phyloP scores from a whole-genome alignment of 2,888 invertebrate species.

The Tineola bisselliella region DNA sequence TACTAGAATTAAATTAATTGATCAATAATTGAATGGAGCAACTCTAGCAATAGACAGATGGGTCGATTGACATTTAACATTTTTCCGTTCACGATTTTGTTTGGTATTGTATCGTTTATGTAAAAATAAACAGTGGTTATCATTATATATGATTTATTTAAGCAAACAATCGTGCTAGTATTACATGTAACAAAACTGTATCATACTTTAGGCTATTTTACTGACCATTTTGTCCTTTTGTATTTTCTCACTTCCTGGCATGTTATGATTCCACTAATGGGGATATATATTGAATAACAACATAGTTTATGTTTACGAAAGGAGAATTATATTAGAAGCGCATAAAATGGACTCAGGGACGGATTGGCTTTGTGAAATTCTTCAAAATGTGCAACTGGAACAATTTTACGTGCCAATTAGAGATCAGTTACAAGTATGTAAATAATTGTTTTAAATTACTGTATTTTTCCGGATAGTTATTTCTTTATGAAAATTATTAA shows the following conservation, averaged over 20 bases:
- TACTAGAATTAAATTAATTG: not conserved
- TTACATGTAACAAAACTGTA: not conserved
- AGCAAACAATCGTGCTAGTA: not conserved
- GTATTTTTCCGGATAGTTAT: not conserved
- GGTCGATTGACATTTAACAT: not conserved
- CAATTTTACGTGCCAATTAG: slow-evolving; percentile 90
- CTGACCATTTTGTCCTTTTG: not conserved
- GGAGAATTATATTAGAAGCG: not conserved
- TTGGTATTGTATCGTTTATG: not conserved
- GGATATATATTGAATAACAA: not conserved
- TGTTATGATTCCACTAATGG: not conserved
- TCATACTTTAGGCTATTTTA: not conserved
- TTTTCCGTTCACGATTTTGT: not conserved
- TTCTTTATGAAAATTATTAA: slow-evolving; percentile 10
- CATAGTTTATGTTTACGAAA: not conserved
- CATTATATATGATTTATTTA: not conserved
- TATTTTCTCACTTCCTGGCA: not conserved
- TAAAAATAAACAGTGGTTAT: not conserved
- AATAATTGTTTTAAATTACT: slow-evolving; percentile 11
- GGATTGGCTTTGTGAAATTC: slow-evolving; percentile 86
- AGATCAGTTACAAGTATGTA: slow-evolving; percentile 86
- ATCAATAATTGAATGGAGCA: not conserved
- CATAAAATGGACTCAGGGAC: slow-evolving; percentile 60
- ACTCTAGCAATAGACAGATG: not conserved
- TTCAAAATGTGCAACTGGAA: slow-evolving; percentile 89